These are phyloP conservation scores for Theonella swinhoei DNA, from an alignment of 37 sponge, comb jelly and placozoan species.

Conservation along the genomic window DNA sequence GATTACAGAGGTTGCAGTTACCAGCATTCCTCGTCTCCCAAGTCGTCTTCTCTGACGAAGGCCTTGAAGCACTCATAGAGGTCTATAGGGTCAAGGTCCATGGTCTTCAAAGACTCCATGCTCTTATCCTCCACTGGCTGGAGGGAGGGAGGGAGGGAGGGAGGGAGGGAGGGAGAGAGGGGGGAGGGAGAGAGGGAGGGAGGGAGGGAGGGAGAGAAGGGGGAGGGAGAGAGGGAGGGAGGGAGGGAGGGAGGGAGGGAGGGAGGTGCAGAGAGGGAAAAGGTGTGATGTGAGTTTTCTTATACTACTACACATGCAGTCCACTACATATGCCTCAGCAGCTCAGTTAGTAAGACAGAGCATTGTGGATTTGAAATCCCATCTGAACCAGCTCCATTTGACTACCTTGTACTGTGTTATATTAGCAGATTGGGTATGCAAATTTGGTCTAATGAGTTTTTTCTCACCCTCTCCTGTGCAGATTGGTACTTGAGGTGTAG, in stretches of 20 bases:
- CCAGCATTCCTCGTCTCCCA: constrained; percentile 97
- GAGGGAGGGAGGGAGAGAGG: constrained; percentile 10
- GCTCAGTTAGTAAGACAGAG: too few relatives aligned
- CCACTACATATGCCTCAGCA: too few relatives aligned
- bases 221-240: not conserved
- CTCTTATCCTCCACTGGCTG: constrained; percentile 86
- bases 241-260: not conserved
- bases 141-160: not conserved
- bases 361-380: too few relatives aligned
- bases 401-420: too few relatives aligned
- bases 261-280: not conserved
- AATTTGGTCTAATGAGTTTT: not conserved
- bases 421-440: too few relatives aligned
- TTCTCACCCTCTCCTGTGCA: constrained; percentile 79
- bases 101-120: constrained; percentile 59
- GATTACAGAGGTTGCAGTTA: too few relatives aligned
- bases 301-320: too few relatives aligned
- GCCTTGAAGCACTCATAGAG: constrained; percentile 88
- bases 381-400: too few relatives aligned
- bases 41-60: constrained; percentile 92
- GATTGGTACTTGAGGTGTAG: constrained; percentile 93
- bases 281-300: too few relatives aligned
- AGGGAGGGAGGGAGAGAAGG: too few relatives aligned
- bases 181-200: not conserved
- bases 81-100: constrained; percentile 81